These are phyloP conservation scores for Cydia strobilella DNA, from an alignment of 1,140 invertebrate genomes.

Conservation along the genomic window DNA sequence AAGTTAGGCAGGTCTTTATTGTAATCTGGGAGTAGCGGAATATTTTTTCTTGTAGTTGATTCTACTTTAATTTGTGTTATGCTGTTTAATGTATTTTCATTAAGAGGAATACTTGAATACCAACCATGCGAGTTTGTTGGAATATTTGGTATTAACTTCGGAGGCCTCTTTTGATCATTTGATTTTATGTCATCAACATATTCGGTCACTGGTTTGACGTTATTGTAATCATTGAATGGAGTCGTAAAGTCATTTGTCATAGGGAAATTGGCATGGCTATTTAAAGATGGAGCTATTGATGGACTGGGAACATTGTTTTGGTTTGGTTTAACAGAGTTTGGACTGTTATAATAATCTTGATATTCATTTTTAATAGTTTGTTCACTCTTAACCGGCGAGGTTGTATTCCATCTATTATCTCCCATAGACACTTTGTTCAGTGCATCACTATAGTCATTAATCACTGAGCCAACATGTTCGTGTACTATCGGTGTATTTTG, in stretches of 20 bases:
- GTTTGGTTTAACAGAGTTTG: conserved; percentile 41
- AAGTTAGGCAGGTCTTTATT: conserved; percentile 59
- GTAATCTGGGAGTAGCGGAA: conserved; percentile 70
- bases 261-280: conserved; percentile 78
- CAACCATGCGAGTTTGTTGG: conserved; percentile 74
- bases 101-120: conserved; percentile 67
- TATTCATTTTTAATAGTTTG: conserved; percentile 38
- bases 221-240: conserved; percentile 31
- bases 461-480: conserved; percentile 24
- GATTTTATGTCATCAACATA: conserved; percentile 41
- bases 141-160: conserved; percentile 60
- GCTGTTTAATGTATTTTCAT: conserved; percentile 65
- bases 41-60: conserved; percentile 68
- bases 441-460: conserved; percentile 40
- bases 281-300: conserved; percentile 50
- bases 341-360: conserved; percentile 44
- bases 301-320: conserved; percentile 43
- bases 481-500: conserved; percentile 51
- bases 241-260: conserved; percentile 64
- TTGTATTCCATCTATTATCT: conserved; percentile 67
- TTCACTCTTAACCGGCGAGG: conserved; percentile 42
- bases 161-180: conserved; percentile 49
- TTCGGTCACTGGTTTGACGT: conserved; percentile 51
- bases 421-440: conserved; percentile 52
- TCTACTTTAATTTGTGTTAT: conserved; percentile 65